phyloP scores from a whole-genome alignment of 1,140 invertebrate species.

The Homarus americanus region DNA sequence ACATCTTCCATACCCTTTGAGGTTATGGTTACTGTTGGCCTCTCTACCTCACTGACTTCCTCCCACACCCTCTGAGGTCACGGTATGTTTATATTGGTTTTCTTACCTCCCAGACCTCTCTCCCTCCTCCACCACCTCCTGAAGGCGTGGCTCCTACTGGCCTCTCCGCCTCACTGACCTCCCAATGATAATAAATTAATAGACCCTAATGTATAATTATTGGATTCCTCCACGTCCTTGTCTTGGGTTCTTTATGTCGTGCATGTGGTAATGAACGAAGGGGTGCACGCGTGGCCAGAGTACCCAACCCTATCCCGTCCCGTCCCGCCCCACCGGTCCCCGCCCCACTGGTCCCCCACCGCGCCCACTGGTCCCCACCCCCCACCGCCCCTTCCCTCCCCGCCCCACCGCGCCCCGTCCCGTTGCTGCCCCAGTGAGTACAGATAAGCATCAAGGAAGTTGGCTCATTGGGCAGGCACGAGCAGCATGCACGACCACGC shows the following conservation, averaged over 20 bases:
- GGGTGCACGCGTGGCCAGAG: neutral
- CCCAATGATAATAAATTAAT: constrained; percentile 22
- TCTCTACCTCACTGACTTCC: no score
- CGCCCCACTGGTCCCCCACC: neutral
- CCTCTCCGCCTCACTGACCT: neutral
- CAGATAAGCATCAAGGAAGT: constrained; percentile 31
- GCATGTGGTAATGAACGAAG: neutral
- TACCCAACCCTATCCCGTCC: neutral
- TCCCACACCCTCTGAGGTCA: no score
- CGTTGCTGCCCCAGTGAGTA: neutral
- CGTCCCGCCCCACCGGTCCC: neutral
- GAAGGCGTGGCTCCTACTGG: neutral
- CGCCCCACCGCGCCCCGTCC: neutral
- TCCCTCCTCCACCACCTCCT: neutral
- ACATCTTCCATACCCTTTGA: no score
- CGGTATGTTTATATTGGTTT: no score
- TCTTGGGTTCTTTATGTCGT: neutral
- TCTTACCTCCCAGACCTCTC: no score
- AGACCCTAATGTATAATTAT: constrained; percentile 1
- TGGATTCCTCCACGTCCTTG: constrained; percentile 10
- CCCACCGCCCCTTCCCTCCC: no score
- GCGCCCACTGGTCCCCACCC: no score
- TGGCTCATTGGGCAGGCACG: constrained; percentile 5
- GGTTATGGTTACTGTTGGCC: no score
- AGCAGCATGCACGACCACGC: constrained; percentile 22